Evolutionary conservation across 2,113 vertebrate species (phyloP), one percentile per base, ranked within the genome.

Genomic region (Dendropsophus ebraccatus): DNA sequence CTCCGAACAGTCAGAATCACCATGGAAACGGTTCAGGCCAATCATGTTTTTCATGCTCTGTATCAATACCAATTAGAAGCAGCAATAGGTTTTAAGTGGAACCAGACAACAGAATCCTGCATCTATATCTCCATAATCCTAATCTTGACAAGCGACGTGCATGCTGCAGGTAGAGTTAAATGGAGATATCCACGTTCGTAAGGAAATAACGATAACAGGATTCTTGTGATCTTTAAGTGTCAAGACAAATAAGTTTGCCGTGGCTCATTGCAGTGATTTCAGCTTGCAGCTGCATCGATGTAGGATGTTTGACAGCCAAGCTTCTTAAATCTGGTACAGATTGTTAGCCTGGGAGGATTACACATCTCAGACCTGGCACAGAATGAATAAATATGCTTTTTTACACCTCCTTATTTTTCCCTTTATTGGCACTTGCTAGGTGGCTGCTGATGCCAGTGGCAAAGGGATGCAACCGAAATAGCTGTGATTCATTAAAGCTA

Each of bases 11-110:
- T 76, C 83, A 86, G 62, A 80, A 41, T 92, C 70, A 87, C 90
- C 89, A 89, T 90, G 87, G 89, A 52, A 92, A 92, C 87, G 0
- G 70, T 54, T 82, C 67, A 90, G 86, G 54, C 82, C 84, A 88
- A 56, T 75, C 35, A 86, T 14, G 5, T 76, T 87, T 89, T 83
- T 75, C 80, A 65, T 77, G 45, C 82, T 25, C 87, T 85, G 49
- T 52, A 80, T 84, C 69, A 80, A 77, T 83, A 58, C 58, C 60
- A 83, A 79, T 79, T 70, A 83, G 47, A 47, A 78, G 49, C 35
- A 78, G 37, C 45, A 56, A 79, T 21, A 28, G n/a, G 30, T 52
- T 78, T n/a, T 35, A 23, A 56, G 35, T 25, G 13, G 11, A 35
- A 80, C 16, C 16, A 54, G 56, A 25, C 10, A 10, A 65, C 56